Evolutionary conservation across 2,888 invertebrate species (phyloP), one percentile per base, ranked within the genome.

Genomic region (Ophioninae sp.): DNA sequence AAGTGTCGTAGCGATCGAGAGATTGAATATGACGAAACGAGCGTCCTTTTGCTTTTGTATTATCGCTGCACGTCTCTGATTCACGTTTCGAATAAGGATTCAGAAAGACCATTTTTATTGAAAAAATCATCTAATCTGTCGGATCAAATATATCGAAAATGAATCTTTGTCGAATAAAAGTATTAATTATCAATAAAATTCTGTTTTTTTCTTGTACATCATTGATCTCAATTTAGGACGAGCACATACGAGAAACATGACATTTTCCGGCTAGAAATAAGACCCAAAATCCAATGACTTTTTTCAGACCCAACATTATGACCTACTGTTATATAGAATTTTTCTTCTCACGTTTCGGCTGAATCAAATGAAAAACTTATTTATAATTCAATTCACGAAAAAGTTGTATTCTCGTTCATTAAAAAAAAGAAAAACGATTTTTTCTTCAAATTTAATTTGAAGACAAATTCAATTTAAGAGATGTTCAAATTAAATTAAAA

Each of bases 1-100:
- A 78, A 73, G 79, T 64, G 74, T 22, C 56, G 39, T n/a, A 75
- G 39, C 75, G 75, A 75, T 75, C 75, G 74, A 65, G 56, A 75
- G 65, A 73, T 73, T 39, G 13, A 75, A 75, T 39, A 65, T 39
- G 56, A 65, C 30, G 65, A 56, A 39, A 65, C 65, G 56, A 58
- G 56, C 30, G 44, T 51, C 30, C 22, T 71, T 56, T 44, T 59
- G 41, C 73, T 41, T 51, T 67, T 17, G 65, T 39, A 30, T 37
- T 58, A 30, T 56, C 72, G 20, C 64, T 64, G 10, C 51, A 64
- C 51, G 74, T 51, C 51, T 64, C 64, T 75, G 44, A 63, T 58
- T 20, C 51, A 58, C 17, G 9, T 10, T 39, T 39, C 17, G 23
- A 65, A 65, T 56, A 65, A 75, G 9, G 0, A 56, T 23, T 44